Base-by-base conservation (phyloP, 2,888 invertebrate genomes). In the Caenorhabditis wallacei region DNA sequence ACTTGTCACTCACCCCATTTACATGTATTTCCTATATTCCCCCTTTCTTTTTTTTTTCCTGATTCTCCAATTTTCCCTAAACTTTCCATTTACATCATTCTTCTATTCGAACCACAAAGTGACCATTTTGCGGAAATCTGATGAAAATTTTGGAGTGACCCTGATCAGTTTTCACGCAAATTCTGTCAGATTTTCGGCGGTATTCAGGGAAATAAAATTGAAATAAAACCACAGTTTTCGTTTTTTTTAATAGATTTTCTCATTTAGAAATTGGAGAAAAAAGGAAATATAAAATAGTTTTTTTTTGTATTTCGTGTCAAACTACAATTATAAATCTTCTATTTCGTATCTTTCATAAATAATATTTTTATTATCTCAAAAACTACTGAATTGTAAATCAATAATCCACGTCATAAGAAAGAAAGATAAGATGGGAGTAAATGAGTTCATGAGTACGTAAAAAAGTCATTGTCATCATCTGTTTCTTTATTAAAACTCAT, bases 81-180 rank as follows among this genome's bases (percentile, higher is more conserved):
- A 16, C n/a, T 66, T 66, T 51, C 18, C 1, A 18, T 51, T 35
- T 11, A 40, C 22, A 43, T 26, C 68, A 37, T n/a, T 40, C 20
- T n/a, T n/a, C 30, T 16, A 30, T 66, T 26, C n/a, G 30, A 18
- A 40, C n/a, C 46, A 46, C 35, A 43, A 56, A 48, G 43, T 51
- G 51, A 30, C 24, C 24, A 63, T 46, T 46, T 26, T 64, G 64
- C 35, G 56, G 56, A 76, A 76, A 59, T 76, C 68, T 69, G 69
- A 69, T 61, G 68, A 48, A 51, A 51, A 26, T 43, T 69, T n/a
- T 51, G n/a, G 40, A 61, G n/a, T 48, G 68, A 59, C 66, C 51
- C 57, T 57, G 66, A 40, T 76, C 68, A 68, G 24, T 37, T 56
- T 57, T 54, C 61, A 22, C 37, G 20, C 48, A n/a, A 24, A 46